phyloP scores from a whole-genome alignment of 1,140 invertebrate genomes.

The Penaeus chinensis region DNA sequence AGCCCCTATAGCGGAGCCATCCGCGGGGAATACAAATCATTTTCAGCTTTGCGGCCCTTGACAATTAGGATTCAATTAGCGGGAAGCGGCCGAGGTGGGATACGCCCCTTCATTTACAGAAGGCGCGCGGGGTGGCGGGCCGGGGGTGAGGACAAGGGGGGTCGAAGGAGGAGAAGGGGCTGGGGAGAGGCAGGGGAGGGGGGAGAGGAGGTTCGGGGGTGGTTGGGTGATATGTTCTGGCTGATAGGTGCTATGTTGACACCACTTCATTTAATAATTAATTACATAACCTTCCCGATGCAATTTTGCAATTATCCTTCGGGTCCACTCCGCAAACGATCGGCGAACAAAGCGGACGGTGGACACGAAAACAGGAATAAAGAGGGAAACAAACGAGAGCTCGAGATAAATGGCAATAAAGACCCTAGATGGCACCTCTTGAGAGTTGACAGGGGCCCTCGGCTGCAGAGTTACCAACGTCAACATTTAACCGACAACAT shows the following conservation, averaged over 20 bases:
- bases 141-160: no score
- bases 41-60: constrained; percentile 43
- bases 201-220: not conserved
- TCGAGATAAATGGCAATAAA: not conserved
- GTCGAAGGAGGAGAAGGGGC: not conserved
- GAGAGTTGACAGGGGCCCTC: constrained; percentile 41
- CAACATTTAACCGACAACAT: constrained; percentile 21
- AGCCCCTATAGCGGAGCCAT: constrained; percentile 27
- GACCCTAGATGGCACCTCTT: constrained; percentile 6
- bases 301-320: not conserved
- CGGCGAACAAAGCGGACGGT: not conserved
- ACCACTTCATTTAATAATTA: constrained; percentile 35
- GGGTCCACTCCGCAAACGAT: not conserved
- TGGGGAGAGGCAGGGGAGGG: not conserved
- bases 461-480: constrained; percentile 37
- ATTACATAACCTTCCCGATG: not conserved
- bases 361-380: not conserved
- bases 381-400: not conserved
- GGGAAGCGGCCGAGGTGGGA: constrained; percentile 26
- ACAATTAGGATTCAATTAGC: constrained; percentile 51
- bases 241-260: constrained; percentile 37
- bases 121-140: constrained; percentile 7
- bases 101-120: constrained; percentile 43
- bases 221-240: constrained; percentile 35
- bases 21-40: constrained; percentile 43